phyloP scores from a whole-genome alignment of 1,140 invertebrate species.

The Nymphalis io region DNA sequence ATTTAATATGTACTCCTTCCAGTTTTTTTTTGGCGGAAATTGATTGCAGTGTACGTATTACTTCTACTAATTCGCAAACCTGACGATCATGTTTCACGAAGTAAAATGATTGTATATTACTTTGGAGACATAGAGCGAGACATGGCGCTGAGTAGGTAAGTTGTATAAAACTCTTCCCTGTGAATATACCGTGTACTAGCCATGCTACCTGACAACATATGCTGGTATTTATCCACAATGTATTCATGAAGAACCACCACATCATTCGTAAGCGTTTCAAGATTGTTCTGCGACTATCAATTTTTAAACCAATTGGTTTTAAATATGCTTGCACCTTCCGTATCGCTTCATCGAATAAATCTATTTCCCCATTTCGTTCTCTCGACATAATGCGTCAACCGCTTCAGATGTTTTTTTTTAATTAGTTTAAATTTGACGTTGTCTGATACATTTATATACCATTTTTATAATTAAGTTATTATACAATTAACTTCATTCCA shows the following conservation, averaged over 20 bases:
- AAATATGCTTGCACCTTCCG: conserved; percentile 19
- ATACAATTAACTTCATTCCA: background rate
- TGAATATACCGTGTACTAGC: conserved; percentile 1
- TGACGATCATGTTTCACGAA: conserved; percentile 3
- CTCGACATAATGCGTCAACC: background rate
- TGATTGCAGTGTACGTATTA: conserved; percentile 13
- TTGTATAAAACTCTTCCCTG: conserved; percentile 20
- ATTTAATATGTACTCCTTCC: background rate
- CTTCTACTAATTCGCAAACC: conserved; percentile 9
- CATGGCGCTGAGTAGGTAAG: conserved; percentile 14
- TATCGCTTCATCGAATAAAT: conserved; percentile 14
- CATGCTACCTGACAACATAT: background rate
- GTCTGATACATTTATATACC: background rate
- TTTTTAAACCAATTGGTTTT: conserved; percentile 7
- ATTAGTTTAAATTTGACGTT: background rate
- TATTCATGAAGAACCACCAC: conserved; percentile 2
- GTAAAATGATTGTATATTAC: conserved; percentile 8
- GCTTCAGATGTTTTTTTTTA: background rate
- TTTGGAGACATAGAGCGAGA: conserved; percentile 9
- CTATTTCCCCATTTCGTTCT: conserved; percentile 9
- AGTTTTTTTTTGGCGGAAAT: background rate
- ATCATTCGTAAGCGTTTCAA: background rate
- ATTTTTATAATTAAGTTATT: background rate
- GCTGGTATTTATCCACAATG: background rate
- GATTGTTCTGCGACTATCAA: conserved; percentile 7